Evolutionary conservation across 2,888 invertebrate genomes (phyloP).

Genomic region (Eupithecia subumbrata): DNA sequence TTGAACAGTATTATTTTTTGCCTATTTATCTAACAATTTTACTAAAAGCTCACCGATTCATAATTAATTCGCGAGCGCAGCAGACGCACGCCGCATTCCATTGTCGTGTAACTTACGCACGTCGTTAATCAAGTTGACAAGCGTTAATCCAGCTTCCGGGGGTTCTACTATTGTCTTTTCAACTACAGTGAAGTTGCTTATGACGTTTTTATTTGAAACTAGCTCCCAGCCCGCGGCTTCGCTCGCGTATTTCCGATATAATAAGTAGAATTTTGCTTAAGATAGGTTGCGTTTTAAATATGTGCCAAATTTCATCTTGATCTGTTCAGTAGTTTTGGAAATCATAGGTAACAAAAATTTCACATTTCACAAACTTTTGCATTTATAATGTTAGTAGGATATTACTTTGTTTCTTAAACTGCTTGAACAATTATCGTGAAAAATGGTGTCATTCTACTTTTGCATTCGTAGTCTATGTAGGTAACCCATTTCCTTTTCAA

Average conservation of each 20-base stretch:
- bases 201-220: neutral
- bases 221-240: too few relatives aligned
- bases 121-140: slow-evolving; percentile 83
- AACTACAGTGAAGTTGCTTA: neutral
- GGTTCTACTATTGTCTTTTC: slow-evolving; percentile 52
- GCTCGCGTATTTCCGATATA: too few relatives aligned
- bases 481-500: too few relatives aligned
- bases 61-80: slow-evolving; percentile 72
- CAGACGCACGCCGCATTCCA: slow-evolving; percentile 78
- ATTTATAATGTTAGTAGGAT: too few relatives aligned
- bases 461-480: neutral
- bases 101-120: slow-evolving; percentile 82
- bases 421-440: neutral
- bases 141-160: slow-evolving; percentile 83
- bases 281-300: too few relatives aligned
- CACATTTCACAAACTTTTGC: too few relatives aligned
- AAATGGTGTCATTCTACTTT: neutral
- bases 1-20: neutral
- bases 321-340: too few relatives aligned
- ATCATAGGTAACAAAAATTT: too few relatives aligned
- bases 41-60: slow-evolving; percentile 41
- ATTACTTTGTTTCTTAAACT: too few relatives aligned
- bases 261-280: too few relatives aligned
- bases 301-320: too few relatives aligned
- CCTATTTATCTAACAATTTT: neutral